phyloP scores from a whole-genome alignment of 2,113 vertebrate species.

The Suricata suricatta region DNA sequence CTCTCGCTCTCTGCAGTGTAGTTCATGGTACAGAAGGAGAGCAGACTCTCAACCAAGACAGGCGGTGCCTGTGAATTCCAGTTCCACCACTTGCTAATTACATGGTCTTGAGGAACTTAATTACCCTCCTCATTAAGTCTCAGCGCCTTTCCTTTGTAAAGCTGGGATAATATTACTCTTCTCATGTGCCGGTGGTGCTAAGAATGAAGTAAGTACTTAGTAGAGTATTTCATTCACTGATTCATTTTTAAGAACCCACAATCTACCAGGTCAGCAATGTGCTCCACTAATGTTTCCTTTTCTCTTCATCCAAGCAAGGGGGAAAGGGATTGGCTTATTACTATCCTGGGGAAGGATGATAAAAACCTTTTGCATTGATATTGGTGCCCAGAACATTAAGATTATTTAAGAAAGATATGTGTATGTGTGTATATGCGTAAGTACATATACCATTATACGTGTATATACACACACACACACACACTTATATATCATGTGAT shows the following conservation, averaged over 20 bases:
- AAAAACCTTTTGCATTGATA: background rate
- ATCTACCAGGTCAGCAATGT: background rate
- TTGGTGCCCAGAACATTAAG: background rate
- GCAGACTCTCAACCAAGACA: background rate
- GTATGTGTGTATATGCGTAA: background rate
- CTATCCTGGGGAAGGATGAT: background rate
- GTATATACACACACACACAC: background rate
- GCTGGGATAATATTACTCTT: background rate
- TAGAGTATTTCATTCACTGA: background rate
- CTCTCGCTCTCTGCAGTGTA: no score
- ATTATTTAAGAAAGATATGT: background rate
- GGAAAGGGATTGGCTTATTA: background rate
- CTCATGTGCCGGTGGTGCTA: background rate
- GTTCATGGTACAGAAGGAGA: background rate
- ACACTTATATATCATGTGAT: background rate
- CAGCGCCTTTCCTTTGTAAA: background rate
- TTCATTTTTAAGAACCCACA: background rate
- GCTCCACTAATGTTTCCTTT: background rate
- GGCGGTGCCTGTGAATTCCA: background rate
- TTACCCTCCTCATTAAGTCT: background rate
- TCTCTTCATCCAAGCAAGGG: background rate
- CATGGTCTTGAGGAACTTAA: background rate
- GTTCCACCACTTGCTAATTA: background rate
- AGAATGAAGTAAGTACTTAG: background rate
- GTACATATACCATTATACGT: background rate